Evolutionary conservation across 2,888 invertebrate genomes (phyloP).

Genomic region (Trachelus iudaicus): DNA sequence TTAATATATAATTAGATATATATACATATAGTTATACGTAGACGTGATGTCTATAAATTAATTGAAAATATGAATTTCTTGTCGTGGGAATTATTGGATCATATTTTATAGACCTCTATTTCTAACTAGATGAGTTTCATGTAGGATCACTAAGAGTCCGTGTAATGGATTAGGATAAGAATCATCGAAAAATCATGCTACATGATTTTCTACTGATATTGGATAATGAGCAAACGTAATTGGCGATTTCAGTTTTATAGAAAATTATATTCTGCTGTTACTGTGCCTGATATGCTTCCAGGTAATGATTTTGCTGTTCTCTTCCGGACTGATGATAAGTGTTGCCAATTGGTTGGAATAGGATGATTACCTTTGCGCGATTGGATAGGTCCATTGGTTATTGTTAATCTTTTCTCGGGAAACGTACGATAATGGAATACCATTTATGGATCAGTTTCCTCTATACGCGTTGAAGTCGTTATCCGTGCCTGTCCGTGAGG

Average conservation of each 20-base stretch:
- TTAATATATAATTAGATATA: too few species aligned
- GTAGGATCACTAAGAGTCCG: neutral
- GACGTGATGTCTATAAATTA: too few species aligned
- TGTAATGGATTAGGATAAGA: neutral
- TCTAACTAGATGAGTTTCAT: neutral
- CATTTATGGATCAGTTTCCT: neutral
- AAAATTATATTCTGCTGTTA: neutral
- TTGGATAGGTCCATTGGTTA: neutral
- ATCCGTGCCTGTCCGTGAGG: neutral
- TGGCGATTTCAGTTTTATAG: neutral
- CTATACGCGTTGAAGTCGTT: neutral
- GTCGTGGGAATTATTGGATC: neutral
- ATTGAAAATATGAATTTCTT: too few species aligned
- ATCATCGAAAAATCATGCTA: neutral
- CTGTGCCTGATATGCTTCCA: neutral
- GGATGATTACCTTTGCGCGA: neutral
- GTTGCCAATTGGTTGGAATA: neutral
- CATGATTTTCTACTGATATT: neutral
- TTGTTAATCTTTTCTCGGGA: neutral
- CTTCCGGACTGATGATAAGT: neutral
- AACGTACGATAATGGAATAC: neutral
- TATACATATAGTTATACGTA: too few species aligned
- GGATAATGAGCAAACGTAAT: neutral
- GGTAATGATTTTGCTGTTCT: neutral
- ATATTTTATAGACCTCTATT: neutral